Base-by-base conservation (phyloP, 2,113 vertebrate genomes). In the Larimichthys polyactis region DNA sequence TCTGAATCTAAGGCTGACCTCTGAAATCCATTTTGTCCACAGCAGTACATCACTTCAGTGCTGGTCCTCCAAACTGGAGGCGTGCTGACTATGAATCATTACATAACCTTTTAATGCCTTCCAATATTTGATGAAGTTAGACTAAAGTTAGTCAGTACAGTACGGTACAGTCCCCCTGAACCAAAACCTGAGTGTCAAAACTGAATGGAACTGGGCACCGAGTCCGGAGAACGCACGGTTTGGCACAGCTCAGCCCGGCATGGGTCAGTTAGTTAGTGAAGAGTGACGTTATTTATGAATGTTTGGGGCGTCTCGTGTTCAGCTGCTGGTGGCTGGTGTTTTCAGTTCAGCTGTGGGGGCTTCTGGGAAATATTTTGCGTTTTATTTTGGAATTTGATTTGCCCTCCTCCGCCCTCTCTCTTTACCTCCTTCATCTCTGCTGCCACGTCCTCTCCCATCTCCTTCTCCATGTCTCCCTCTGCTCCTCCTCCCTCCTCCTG, bases 171-270 rank as follows among this genome's bases (percentile, higher is more conserved):
- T 8, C 36, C 36, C 4, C 32, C 44, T 46, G 11, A 12, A 46
- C 44, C 44, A 46, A 14, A 36, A 17, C 4, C 11, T 1, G 11
- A 62, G 15, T 12, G 4, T 58, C 15, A 4, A n/a, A 29, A 12
- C 43, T 10, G 22, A 1, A 66, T 83, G 83, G 74, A 90, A 46
- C 85, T 90, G 83, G 80, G 67, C 74, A 66, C 51, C 3, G 5
- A 22, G 73, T 32, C 20, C 48, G 14, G 24, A 27, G 52, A 3
- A 15, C 19, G 24, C 15, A 20, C 11, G 20, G 15, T 24, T 11
- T 15, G 4, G 52, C 22, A 2, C 6, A 19, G 1, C 0, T 14
- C 1, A 7, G 36, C 36, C 36, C 8, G 9, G 19, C 51, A 3
- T 5, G 0, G 20, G 62, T 11, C 14, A 0, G 29, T 5, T 17